phyloP scores from a whole-genome alignment of 2,113 vertebrate species.

The Isichthys henryi region DNA sequence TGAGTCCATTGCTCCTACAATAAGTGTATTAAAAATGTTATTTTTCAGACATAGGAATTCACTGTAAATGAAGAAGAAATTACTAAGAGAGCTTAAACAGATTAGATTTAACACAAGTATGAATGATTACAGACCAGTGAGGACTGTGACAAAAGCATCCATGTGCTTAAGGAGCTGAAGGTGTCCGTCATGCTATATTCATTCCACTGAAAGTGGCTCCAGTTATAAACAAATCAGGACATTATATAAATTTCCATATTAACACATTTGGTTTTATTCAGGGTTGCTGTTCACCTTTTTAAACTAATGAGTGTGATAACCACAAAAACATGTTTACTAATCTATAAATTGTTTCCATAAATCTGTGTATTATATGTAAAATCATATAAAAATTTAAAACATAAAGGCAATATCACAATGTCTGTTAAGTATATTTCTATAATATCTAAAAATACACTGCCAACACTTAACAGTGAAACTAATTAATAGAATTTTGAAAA shows the following conservation, averaged over 20 bases:
- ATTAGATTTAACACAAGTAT: background rate
- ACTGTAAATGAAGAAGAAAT: background rate
- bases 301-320: background rate
- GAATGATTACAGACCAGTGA: background rate
- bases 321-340: background rate
- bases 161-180: background rate
- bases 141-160: background rate
- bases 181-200: background rate
- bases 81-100: background rate
- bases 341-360: background rate
- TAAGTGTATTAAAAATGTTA: background rate
- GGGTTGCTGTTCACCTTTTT: background rate
- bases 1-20: background rate
- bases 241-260: background rate
- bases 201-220: background rate
- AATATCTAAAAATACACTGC: background rate
- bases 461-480: background rate
- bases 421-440: background rate
- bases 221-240: background rate
- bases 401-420: background rate
- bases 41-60: background rate
- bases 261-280: background rate
- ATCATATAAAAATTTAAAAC: background rate
- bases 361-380: background rate
- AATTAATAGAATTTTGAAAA: background rate